phyloP scores from a whole-genome alignment of 2,113 vertebrate genomes.

The Sinocyclocheilus anshuiensis region DNA sequence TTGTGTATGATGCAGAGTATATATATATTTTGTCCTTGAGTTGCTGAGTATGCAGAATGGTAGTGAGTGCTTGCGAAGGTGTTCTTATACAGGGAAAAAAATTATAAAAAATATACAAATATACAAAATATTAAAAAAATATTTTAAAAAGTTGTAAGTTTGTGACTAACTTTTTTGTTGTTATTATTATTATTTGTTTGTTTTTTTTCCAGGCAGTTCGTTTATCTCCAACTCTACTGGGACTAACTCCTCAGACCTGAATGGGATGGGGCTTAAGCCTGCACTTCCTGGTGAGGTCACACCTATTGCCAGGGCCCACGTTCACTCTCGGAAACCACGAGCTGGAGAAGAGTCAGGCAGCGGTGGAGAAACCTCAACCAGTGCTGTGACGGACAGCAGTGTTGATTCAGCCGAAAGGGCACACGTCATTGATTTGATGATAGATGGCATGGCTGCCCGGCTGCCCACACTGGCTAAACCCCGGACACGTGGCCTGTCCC shows the following conservation, averaged over 20 bases:
- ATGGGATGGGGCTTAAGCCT: background rate
- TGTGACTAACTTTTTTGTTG: slow-evolving; percentile 5
- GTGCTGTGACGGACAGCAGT: slow-evolving; percentile 5
- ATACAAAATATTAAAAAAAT: too few relatives aligned
- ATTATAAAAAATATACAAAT: too few relatives aligned
- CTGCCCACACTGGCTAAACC: slow-evolving; percentile 64
- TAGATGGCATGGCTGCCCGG: slow-evolving; percentile 58
- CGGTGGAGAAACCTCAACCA: slow-evolving; percentile 18
- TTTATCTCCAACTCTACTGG: slow-evolving; percentile 18
- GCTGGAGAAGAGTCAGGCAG: slow-evolving; percentile 77
- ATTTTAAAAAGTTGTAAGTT: background rate
- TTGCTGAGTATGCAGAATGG: slow-evolving; percentile 17
- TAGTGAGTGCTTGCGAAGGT: background rate
- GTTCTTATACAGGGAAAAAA: background rate
- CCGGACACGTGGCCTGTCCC: slow-evolving; percentile 58
- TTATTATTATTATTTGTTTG: background rate
- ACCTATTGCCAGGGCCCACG: slow-evolving; percentile 32
- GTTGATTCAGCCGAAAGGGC: slow-evolving; percentile 71
- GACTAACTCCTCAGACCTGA: slow-evolving; percentile 26
- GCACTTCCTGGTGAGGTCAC: slow-evolving; percentile 39
- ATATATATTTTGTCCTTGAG: background rate
- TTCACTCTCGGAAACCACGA: slow-evolving; percentile 41
- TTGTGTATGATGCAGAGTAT: background rate
- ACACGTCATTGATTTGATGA: slow-evolving; percentile 66
- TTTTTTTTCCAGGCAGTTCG: slow-evolving; percentile 35